Base-by-base conservation (phyloP, 2,888 invertebrate genomes). In the Fabriciana adippe region DNA sequence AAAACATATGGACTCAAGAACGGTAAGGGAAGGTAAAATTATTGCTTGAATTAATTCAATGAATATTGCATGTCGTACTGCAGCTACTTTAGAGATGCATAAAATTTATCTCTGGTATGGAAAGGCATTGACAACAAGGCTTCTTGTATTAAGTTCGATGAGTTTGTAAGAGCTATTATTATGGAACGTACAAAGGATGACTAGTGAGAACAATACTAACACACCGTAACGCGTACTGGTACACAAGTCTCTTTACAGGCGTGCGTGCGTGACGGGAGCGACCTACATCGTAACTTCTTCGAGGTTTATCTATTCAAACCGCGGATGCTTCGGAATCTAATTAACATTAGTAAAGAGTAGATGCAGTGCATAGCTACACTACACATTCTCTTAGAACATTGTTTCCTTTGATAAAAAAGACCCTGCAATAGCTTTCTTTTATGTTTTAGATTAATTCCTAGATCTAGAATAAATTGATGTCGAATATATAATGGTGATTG, bases 341-440 rank as follows among this genome's bases (percentile, higher is more conserved):
- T 88, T 88, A 86, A 78, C 86, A 85, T 87, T 84, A 85, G 82
- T 84, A 82, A 78, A 74, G 77, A 81, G 78, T 77, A 79, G 81
- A 82, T 82, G 82, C 59, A 67, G 55, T 80, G 68, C 71, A 70
- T 69, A 67, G 60, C 55, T 65, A 55, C 59, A 70, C 54, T 68
- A 71, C 66, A 68, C 70, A 73, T 73, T 72, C 72, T 67, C 70
- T 73, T 67, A 50, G 56, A 64, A 67, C 60, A 64, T 60, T 55
- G 57, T 66, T 67, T 51, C 16, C 63, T 63, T 11, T 68, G 16
- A 26, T 57, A 55, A 55, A 66, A 63, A 59, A 59, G 6, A 11
- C 35, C 35, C 11, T 41, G 35, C 35, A 41, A 41, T 11, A 41
- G 11, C 1, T 41, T 41, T 41, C 11, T 41, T 8, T 11, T 11